Evolutionary conservation across 2,113 vertebrate species (phyloP).

Genomic region (Ibidorhyncha struthersii): DNA sequence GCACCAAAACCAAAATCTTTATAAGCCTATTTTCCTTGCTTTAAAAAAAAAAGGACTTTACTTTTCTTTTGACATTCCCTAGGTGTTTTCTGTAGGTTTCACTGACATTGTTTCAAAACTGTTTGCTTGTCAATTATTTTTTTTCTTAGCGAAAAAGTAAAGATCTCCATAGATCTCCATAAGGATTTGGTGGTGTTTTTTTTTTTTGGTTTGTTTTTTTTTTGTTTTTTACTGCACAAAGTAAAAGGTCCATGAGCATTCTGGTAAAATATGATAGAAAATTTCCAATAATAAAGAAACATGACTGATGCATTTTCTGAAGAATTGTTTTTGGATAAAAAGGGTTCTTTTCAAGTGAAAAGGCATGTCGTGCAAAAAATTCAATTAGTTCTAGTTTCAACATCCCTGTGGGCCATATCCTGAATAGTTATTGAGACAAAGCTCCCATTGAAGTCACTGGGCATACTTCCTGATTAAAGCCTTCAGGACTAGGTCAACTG

Average conservation of each 20-base stretch:
- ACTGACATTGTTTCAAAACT: neutral
- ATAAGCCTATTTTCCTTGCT: neutral
- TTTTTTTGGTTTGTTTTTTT: neutral
- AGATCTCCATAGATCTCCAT: neutral
- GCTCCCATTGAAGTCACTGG: conserved; percentile 65
- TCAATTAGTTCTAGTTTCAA: conserved; percentile 66
- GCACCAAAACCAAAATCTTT: neutral
- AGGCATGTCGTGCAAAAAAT: conserved; percentile 61
- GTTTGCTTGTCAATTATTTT: neutral
- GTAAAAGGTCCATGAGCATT: neutral
- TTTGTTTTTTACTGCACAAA: neutral
- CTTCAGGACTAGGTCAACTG: conserved; percentile 66
- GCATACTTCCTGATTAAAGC: conserved; percentile 70
- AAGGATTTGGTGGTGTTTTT: neutral
- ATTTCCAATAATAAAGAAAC: neutral
- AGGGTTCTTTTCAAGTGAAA: conserved; percentile 54
- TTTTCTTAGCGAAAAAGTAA: neutral
- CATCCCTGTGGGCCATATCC: conserved; percentile 65
- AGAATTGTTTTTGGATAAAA: conserved; percentile 46
- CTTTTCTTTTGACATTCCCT: neutral
- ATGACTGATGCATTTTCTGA: neutral
- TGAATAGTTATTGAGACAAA: conserved; percentile 69
- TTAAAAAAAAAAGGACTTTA: neutral
- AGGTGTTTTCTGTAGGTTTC: neutral
- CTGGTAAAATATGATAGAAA: conserved; percentile 15